Evolutionary conservation across 2,113 vertebrate species (phyloP).

Genomic region (Bos indicus): DNA sequence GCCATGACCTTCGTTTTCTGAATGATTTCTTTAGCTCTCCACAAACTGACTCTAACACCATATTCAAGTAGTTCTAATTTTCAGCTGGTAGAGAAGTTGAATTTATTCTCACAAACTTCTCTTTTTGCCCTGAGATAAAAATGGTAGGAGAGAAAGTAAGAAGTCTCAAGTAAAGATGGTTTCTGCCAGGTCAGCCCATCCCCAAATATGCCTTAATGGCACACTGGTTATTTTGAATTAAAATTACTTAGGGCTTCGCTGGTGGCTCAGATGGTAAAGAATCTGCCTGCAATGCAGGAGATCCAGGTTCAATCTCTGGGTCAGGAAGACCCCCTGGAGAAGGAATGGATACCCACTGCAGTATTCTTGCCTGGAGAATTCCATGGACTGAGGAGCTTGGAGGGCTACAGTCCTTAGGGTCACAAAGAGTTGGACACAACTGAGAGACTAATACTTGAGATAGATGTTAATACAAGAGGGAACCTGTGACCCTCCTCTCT

Average conservation of each 20-base stretch:
- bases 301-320: background rate
- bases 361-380: background rate
- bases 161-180: background rate
- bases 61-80: background rate
- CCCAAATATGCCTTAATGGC: background rate
- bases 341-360: background rate
- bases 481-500: background rate
- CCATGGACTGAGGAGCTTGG: background rate
- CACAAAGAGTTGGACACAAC: background rate
- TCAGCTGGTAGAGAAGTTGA: background rate
- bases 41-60: background rate
- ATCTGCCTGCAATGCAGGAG: background rate
- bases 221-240: background rate
- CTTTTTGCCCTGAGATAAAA: background rate
- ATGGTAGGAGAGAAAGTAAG: background rate
- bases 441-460: background rate
- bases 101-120: background rate
- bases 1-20: too few species aligned
- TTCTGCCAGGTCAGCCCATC: background rate
- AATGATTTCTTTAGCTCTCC: slow-evolving; percentile 26
- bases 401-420: background rate
- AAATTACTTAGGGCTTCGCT: fast-evolving
- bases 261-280: background rate
- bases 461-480: background rate
- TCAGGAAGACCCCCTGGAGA: background rate